Evolutionary conservation across 2,797 vertebrate genomes (phyloP), one percentile per base, ranked within the genome.

Genomic region (Sebastes cheni): DNA sequence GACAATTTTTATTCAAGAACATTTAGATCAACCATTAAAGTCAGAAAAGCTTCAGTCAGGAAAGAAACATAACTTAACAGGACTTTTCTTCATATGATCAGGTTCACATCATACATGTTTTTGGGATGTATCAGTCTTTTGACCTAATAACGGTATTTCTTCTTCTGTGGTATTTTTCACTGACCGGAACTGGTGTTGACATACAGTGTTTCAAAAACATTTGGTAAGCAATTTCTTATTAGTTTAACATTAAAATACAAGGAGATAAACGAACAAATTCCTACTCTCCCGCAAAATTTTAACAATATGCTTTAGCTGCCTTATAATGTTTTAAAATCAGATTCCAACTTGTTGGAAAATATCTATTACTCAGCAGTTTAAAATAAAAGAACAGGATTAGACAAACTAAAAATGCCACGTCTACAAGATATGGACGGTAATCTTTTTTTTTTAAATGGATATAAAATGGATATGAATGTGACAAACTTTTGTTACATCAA

Each of bases 261-360:
- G 89, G 86, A 85, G 79, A 88, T 56, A 81, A 86, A 80, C 71
- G 77, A 67, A 70, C 84, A 87, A 88, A 39, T 76, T 91, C 80
- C 78, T 78, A 72, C 77, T 83, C 81, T 89, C 81, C 89, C 75
- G 88, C 58, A 85, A 87, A 87, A 82, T 88, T 93, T 94, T 86
- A 92, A 90, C 90, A 92, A 93, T 93, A 90, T 88, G 87, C 89
- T 93, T 94, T 96, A 97, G 96, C 96, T 97, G 96, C 96, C 96
- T 95, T 89, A 93, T 92, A 91, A 94, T 91, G 89, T 94, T 95
- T 95, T 94, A 94, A 92, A 95, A 93, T 93, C 87, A 89, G 80
- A 92, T 82, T 82, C 90, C 88, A 92, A 89, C 91, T 90, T 85
- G 80, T 83, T 90, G 86, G 86, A 93, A 91, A 91, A 91, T 86